Percentiles rank a stretch among this genome's conserved stretches.
phyloP scores from a whole-genome alignment of 2,113 vertebrate species.

The Myiopsitta monachus region DNA sequence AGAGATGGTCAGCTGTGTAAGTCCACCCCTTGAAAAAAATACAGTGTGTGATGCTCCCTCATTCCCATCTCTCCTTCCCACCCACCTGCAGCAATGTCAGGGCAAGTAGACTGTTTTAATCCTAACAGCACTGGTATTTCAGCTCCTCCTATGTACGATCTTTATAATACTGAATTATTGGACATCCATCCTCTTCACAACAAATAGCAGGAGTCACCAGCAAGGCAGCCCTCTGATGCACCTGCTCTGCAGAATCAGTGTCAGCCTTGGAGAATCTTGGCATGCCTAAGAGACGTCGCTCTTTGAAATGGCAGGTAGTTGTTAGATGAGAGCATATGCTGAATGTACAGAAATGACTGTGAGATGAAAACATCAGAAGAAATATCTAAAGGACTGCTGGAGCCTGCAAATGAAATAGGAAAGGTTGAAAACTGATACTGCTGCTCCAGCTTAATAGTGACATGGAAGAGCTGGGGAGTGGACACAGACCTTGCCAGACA shows the following conservation, averaged over 20 bases:
- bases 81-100: not conserved
- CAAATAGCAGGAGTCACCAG: not conserved
- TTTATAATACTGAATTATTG: not conserved
- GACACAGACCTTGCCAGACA: not conserved
- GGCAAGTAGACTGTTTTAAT: not conserved
- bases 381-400: not conserved
- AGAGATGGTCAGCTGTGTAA: not conserved
- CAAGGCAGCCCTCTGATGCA: not conserved
- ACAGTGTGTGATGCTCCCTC: accelerated
- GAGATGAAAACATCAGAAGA: not conserved
- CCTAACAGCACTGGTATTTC: not conserved
- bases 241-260: not conserved
- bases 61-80: not conserved
- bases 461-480: not conserved
- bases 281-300: not conserved
- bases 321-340: not conserved
- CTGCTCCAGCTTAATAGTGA: not conserved
- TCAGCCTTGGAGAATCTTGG: not conserved
- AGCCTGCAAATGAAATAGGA: not conserved
- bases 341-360: not conserved
- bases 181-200: not conserved
- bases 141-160: not conserved
- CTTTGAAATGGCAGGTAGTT: not conserved
- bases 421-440: not conserved
- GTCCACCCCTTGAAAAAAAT: not conserved